Evolutionary conservation across 2,888 invertebrate genomes (phyloP).

Genomic region (Monoplex corrugatus): DNA sequence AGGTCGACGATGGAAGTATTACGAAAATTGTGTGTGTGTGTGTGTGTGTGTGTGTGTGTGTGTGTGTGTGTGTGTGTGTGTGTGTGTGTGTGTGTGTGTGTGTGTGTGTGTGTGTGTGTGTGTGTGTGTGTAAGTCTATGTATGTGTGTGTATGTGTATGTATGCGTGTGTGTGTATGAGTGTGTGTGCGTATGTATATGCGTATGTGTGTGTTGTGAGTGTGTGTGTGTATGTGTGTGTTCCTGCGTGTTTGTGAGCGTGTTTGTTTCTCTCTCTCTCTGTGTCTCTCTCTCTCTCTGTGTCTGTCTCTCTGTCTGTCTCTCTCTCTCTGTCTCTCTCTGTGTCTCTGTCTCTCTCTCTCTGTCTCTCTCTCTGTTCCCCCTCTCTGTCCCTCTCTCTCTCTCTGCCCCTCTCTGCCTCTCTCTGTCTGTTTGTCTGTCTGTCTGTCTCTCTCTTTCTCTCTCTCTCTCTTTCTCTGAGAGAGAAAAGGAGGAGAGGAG

Average conservation of each 20-base stretch:
- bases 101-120: no score
- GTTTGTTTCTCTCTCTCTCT: background rate
- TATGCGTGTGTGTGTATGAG: no score
- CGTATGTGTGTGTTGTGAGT: no score
- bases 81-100: no score
- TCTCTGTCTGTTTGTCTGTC: background rate
- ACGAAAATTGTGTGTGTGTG: no score
- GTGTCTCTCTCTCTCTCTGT: background rate
- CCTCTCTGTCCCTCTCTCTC: background rate
- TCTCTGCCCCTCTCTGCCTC: background rate
- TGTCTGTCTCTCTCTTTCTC: background rate
- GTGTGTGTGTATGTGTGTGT: no score
- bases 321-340: slow-evolving; percentile 21
- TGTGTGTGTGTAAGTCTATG: no score
- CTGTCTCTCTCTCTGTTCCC: background rate
- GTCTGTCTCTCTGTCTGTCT: slow-evolving; percentile 10
- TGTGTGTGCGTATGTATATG: no score
- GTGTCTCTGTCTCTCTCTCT: background rate
- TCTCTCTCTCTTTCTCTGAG: background rate
- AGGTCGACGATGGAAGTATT: no score
- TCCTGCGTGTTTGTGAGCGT: background rate
- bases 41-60: no score
- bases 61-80: no score
- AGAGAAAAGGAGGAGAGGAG: background rate
- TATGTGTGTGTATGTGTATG: no score